Base-by-base conservation (phyloP, 2,113 vertebrate species). In the Lagopus muta region DNA sequence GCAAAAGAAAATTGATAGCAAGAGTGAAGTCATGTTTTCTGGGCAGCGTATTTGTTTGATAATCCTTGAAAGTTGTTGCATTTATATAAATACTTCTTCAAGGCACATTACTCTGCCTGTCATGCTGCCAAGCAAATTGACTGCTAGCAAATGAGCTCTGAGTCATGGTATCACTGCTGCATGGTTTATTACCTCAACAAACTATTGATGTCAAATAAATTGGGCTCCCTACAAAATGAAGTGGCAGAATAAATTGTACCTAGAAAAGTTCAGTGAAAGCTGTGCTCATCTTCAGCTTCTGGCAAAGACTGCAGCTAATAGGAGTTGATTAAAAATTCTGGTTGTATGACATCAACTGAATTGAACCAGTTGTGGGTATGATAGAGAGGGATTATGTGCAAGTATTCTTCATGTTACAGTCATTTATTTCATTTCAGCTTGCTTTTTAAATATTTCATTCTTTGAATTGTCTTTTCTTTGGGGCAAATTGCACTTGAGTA, bases 161-260 rank as follows among this genome's bases (percentile, higher is more conserved):
- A 96, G 84, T 96, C 95, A 95, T 81, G 70, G 36, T 66, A 85
- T 93, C 72, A 48, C 45, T 92, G 66, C 74, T 95, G 89, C 84
- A 88, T 96, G 95, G 83, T 93, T 95, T 97, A 93, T 96, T 95
- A 97, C 88, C 84, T 95, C 92, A 88, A 61, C 95, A 95, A 96
- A 94, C 81, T 91, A 87, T 67, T 94, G 86, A 78, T 95, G 89
- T 96, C 95, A 95, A 77, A 90, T 95, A 97, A 96, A 96, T 94
- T 88, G 88, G 88, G 27, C 65, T 93, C 6, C 66, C 65, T 65
- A 34, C 82, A 86, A 95, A 94, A 88, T 82, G 89, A 97, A 96
- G 93, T 92, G 93, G 89, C 87, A 95, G 93, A 94, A 94, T 95
- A 84, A 90, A 88, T 94, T 90, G 93, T 82, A 92, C 75, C 84